A percentile compares a stretch with the other conserved stretches of the same genome.
These are phyloP conservation scores for Daphoenositta chrysoptera DNA, from an alignment of 2,113 vertebrate species.

Conservation along the genomic window DNA sequence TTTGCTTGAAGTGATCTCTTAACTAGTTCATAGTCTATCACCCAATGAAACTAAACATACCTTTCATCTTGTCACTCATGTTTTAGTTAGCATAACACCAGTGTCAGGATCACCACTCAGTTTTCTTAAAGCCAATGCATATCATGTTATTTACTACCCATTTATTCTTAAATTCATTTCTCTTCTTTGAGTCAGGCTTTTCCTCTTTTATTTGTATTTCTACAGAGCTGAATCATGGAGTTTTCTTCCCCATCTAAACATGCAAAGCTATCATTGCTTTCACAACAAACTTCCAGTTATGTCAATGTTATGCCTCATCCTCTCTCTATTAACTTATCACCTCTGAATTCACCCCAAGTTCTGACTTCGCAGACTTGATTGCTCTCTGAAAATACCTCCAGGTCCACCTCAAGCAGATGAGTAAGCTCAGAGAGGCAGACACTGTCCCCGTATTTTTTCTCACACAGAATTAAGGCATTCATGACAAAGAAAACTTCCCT, in stretches of 20 bases:
- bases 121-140: rapidly evolving
- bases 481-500: neutral
- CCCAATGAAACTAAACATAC: neutral
- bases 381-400: neutral
- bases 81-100: neutral
- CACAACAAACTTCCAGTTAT: neutral
- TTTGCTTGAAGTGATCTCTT: neutral
- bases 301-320: rapidly evolving
- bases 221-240: neutral
- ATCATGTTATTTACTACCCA: neutral
- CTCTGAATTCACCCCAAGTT: neutral
- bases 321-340: neutral
- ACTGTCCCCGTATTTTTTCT: neutral
- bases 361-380: neutral
- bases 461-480: neutral
- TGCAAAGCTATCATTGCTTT: neutral
- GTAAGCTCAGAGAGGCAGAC: neutral
- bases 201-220: neutral
- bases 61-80: neutral
- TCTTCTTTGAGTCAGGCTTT: neutral
- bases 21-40: neutral
- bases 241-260: neutral
- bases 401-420: neutral
- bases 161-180: neutral
- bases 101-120: neutral